phyloP scores from a whole-genome alignment of 2,113 vertebrate species.

The Saccopteryx bilineata region DNA sequence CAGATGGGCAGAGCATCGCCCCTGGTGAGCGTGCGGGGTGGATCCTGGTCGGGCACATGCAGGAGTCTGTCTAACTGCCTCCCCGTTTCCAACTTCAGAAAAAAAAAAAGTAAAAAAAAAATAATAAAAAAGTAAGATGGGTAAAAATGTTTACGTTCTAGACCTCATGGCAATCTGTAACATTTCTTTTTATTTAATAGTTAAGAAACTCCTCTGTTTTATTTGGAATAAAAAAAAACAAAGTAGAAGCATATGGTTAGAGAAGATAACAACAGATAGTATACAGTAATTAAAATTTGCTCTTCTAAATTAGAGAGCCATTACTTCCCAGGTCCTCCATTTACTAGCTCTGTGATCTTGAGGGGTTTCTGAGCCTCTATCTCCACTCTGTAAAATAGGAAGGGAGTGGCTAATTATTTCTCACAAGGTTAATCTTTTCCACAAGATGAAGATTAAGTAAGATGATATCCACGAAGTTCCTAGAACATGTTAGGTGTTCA shows the following conservation, averaged over 20 bases:
- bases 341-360: background rate
- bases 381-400: background rate
- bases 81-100: too few species aligned
- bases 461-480: background rate
- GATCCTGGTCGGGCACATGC: too few species aligned
- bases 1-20: too few species aligned
- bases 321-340: background rate
- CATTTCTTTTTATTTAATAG: background rate
- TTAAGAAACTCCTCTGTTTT: background rate
- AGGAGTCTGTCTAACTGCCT: too few species aligned
- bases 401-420: background rate
- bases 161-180: background rate
- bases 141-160: background rate
- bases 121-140: background rate
- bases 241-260: background rate
- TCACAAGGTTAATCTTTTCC: background rate
- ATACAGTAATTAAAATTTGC: background rate
- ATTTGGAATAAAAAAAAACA: background rate
- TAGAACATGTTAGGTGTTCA: background rate
- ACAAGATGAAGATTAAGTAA: background rate
- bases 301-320: background rate
- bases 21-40: too few species aligned
- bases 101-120: too few species aligned
- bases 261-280: background rate
- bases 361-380: background rate